These are phyloP conservation scores for Teinopalpus imperialis DNA, from an alignment of 2,888 invertebrate genomes.

Conservation along the genomic window DNA sequence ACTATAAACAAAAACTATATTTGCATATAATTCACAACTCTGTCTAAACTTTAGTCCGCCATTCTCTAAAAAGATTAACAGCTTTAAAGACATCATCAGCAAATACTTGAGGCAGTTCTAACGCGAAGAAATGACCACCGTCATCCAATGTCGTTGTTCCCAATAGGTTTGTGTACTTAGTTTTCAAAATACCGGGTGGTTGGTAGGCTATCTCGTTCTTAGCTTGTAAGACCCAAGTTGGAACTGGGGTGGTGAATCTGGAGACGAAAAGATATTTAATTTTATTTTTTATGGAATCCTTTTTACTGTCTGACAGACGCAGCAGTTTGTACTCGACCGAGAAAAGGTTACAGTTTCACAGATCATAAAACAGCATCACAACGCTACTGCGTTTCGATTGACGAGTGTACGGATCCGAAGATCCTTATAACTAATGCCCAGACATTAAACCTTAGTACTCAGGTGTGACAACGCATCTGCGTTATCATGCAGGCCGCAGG, in stretches of 20 bases:
- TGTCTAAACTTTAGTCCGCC: conserved; percentile 18
- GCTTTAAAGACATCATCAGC: conserved; percentile 82
- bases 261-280: not conserved
- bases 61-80: conserved; percentile 35
- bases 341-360: no score
- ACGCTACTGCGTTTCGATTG: no score
- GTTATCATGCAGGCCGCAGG: no score
- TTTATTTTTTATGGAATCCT: conserved; percentile 37
- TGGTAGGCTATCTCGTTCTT: conserved; percentile 83
- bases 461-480: no score
- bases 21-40: conserved; percentile 1
- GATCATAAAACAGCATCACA: no score
- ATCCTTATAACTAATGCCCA: no score
- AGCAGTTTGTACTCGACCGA: no score
- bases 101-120: conserved; percentile 86
- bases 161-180: conserved; percentile 83
- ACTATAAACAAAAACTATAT: no score
- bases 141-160: conserved; percentile 80
- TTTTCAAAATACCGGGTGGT: conserved; percentile 79
- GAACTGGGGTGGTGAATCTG: conserved; percentile 76
- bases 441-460: no score
- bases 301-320: conserved; percentile 23
- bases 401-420: no score
- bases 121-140: conserved; percentile 92
- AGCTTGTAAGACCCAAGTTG: conserved; percentile 86